These are phyloP conservation scores for Merops nubicus DNA, from an alignment of 2,113 vertebrate genomes.

Conservation along the genomic window DNA sequence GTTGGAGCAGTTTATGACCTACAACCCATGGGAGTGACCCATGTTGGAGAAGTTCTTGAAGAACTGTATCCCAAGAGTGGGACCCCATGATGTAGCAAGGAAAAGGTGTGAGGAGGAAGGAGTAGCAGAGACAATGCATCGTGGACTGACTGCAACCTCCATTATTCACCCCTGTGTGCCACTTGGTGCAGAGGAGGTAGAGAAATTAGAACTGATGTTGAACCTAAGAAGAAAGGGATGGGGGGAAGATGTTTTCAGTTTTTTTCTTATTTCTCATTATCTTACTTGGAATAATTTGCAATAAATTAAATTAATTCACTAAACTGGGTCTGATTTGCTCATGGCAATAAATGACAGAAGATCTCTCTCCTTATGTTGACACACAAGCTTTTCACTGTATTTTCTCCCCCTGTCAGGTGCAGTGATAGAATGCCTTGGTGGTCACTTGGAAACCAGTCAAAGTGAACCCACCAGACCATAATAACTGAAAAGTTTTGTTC, in stretches of 20 bases:
- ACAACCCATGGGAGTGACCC: neutral
- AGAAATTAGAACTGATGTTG: neutral
- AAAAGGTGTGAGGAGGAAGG: neutral
- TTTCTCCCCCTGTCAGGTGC: neutral
- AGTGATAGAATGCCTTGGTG: neutral
- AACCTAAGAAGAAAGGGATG: neutral
- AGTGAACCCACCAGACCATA: neutral
- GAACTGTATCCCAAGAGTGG: accelerated
- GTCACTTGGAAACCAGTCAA: neutral
- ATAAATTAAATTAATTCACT: neutral
- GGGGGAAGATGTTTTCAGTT: neutral
- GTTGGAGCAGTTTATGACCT: neutral
- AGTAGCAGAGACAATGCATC: neutral
- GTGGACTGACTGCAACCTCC: neutral
- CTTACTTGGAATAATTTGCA: neutral
- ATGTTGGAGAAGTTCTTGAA: accelerated
- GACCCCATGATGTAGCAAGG: too few relatives aligned
- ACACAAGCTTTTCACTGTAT: neutral
- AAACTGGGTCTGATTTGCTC: neutral
- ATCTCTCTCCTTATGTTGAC: neutral
- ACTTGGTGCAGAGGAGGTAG: neutral
- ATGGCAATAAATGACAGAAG: neutral
- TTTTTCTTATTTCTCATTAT: neutral
- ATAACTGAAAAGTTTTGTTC: neutral
- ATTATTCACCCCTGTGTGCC: neutral